Conservation (phyloP, 2,113 vertebrate genomes). For the Eclectus roratus region DNA sequence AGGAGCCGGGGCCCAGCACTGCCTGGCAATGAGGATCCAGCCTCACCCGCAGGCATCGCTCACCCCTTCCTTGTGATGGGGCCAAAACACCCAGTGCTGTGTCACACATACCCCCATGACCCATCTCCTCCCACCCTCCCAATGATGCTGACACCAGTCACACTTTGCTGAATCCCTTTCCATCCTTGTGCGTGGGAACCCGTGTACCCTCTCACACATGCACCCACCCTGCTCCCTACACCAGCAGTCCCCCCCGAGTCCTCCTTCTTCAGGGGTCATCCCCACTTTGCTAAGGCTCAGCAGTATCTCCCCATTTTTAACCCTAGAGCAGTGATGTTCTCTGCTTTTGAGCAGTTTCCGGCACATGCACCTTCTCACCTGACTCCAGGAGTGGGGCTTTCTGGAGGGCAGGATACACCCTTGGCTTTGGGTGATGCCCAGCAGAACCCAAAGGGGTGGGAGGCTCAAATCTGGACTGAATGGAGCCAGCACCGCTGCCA, state of each 20-base stretch:
- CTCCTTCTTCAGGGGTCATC: not conserved
- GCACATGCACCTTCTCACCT: not conserved
- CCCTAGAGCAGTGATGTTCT: not conserved
- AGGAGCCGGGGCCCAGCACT: not conserved
- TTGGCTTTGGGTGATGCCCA: not conserved
- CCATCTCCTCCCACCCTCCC: not conserved
- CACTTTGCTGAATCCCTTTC: not conserved
- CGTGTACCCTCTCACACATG: rapidly evolving
- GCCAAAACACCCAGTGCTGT: not conserved
- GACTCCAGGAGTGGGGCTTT: not conserved
- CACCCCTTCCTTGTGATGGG: not conserved
- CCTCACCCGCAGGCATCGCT: not conserved
- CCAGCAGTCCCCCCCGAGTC: rapidly evolving
- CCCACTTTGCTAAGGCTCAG: not conserved
- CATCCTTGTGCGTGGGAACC: not conserved
- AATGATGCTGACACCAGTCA: conserved; percentile 6
- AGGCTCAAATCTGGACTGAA: not conserved
- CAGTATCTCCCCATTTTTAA: not conserved
- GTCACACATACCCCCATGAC: not conserved
- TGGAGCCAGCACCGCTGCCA: not conserved
- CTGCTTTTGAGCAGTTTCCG: not conserved
- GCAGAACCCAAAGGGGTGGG: not conserved
- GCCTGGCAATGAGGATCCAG: not conserved
- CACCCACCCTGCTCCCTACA: rapidly evolving
- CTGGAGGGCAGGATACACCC: not conserved